Conservation (phyloP, 2,113 vertebrate species). For the Glaucidium brasilianum region DNA sequence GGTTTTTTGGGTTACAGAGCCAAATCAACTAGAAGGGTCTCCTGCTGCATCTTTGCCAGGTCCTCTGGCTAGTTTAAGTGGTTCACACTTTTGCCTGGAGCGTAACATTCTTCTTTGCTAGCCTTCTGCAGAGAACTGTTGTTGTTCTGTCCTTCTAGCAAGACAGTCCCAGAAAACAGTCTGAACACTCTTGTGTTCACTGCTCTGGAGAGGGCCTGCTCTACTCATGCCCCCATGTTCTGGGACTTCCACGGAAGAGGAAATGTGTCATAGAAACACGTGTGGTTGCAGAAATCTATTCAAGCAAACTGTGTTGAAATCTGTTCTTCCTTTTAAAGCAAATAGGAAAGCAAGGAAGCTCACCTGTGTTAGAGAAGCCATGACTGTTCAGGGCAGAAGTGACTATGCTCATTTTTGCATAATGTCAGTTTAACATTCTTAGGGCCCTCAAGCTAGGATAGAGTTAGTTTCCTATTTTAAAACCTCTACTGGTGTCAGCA, state of each 20-base stretch:
- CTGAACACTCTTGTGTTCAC: not conserved
- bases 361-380: not conserved
- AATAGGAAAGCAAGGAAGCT: not conserved
- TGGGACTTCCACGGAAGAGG: not conserved
- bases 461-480: not conserved
- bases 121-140: not conserved
- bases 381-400: not conserved
- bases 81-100: not conserved
- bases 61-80: not conserved
- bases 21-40: not conserved
- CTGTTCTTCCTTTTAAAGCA: not conserved
- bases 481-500: not conserved
- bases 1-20: not conserved
- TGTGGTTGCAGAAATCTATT: not conserved
- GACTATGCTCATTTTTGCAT: not conserved
- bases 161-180: not conserved
- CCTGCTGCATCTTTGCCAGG: not conserved
- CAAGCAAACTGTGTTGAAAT: not conserved
- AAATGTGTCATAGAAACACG: not conserved
- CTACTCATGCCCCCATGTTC: not conserved
- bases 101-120: not conserved
- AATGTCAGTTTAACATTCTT: not conserved
- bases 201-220: not conserved
- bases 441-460: not conserved
- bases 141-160: not conserved